Conservation (phyloP, 2,113 vertebrate species). For the Marmota monax region DNA sequence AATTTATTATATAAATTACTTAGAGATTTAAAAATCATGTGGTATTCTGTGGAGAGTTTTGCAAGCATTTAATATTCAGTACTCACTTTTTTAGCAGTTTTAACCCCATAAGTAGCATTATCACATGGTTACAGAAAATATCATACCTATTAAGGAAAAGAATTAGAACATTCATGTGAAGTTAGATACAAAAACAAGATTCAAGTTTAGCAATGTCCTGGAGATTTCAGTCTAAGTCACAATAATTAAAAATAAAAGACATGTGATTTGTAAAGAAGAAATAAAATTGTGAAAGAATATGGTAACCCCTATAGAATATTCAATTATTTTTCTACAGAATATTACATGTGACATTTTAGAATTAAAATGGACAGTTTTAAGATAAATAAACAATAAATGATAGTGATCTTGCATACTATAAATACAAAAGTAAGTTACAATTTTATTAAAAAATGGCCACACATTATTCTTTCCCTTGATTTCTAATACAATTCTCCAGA, state of each 20-base stretch:
- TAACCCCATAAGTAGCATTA: not conserved
- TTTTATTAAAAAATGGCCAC: not conserved
- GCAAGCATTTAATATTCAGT: not conserved
- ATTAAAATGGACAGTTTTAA: not conserved
- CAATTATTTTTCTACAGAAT: not conserved
- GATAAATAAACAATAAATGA: not conserved
- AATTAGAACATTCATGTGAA: conserved; percentile 18
- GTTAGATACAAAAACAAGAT: not conserved
- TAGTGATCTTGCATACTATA: not conserved
- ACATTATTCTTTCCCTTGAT: not conserved
- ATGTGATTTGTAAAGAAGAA: not conserved
- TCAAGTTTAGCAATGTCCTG: not conserved
- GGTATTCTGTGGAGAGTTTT: not conserved
- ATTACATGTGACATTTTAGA: not conserved
- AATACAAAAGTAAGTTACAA: not conserved
- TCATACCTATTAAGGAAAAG: not conserved
- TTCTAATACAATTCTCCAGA: not conserved
- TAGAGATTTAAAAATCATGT: not conserved
- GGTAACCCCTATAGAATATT: not conserved
- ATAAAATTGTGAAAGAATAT: not conserved
- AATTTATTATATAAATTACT: not conserved
- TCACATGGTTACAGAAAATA: not conserved
- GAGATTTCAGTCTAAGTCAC: not conserved
- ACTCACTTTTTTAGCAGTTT: not conserved
- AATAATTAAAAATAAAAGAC: not conserved